These are phyloP conservation scores for Benitochromis conjunctus DNA, from an alignment of 2,113 vertebrate species.

Conservation along the genomic window DNA sequence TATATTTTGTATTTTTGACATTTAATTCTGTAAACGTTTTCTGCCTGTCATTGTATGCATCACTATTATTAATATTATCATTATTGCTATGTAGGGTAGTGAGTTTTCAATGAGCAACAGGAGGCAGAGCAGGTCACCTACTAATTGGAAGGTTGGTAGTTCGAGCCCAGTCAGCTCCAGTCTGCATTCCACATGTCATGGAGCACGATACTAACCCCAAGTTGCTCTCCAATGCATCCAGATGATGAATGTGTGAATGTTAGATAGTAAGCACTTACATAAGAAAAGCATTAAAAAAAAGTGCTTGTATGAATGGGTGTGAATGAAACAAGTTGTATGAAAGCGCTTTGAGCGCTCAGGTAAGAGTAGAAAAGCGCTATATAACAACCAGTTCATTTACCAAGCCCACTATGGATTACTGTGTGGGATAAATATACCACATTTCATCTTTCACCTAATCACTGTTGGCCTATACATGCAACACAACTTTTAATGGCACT, in stretches of 20 bases:
- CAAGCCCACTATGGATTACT: background rate
- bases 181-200: background rate
- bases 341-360: rapidly evolving
- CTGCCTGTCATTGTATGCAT: background rate
- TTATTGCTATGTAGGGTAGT: background rate
- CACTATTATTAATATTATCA: too few species aligned
- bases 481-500: background rate
- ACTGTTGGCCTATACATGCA: background rate
- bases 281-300: background rate
- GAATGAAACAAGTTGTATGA: background rate
- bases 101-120: background rate
- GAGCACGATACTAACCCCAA: background rate
- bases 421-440: background rate
- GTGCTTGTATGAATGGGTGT: background rate
- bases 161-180: background rate
- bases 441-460: background rate
- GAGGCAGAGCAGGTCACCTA: background rate
- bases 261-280: background rate
- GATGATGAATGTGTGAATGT: background rate
- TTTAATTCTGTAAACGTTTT: background rate
- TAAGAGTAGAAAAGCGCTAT: background rate
- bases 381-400: background rate
- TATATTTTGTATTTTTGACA: background rate
- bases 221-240: background rate
- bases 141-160: background rate